Base-by-base conservation (phyloP, 2,113 vertebrate genomes). In the Heloderma charlesbogerti region DNA sequence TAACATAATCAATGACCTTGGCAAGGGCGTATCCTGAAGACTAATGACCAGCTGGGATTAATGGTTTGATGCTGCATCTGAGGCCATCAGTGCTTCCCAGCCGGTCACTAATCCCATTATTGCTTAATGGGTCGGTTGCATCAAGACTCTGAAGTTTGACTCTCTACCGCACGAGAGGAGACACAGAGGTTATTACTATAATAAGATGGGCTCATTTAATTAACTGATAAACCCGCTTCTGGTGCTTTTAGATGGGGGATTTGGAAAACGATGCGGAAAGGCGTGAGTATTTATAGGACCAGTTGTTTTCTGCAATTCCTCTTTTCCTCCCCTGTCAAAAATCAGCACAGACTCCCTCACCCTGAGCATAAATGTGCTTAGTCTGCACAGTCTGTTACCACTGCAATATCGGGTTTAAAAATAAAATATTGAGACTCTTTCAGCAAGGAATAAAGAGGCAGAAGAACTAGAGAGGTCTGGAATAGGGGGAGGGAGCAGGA, bases 31-130 rank as follows among this genome's bases (percentile, higher is more conserved):
- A 94, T 89, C 94, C 91, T 94, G 45, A 91, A 96, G 95, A 94
- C 86, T 93, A 95, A 95, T 95, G 96, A 91, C 94, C 95, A 94
- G 90, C 93, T 97, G 94, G 94, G 92, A 95, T 95, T 96, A 97
- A 90, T 94, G 89, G 92, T 88, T 94, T 92, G 94, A 93, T 89
- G 94, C 93, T 95, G 92, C 92, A 95, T 92, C 95, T 93, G 88
- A 91, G 92, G 89, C 94, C 96, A 95, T 94, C 94, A 94, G 93
- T 0, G 0, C 90, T 93, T 95, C 94, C 95, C 94, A 95, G 89
- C 9, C 18, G 71, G 87, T 94, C 95, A 94, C 94, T 95, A 94
- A 92, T 96, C 79, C 89, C 94, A 34, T 88, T 90, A 96, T 95
- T 93, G 93, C 95, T 95, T 97, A 92, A 94, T 96, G 93, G 91